Percentiles rank a stretch among this genome's conserved stretches.
Conservation (phyloP, 2,797 vertebrate genomes). For the Ibycter americanus region DNA sequence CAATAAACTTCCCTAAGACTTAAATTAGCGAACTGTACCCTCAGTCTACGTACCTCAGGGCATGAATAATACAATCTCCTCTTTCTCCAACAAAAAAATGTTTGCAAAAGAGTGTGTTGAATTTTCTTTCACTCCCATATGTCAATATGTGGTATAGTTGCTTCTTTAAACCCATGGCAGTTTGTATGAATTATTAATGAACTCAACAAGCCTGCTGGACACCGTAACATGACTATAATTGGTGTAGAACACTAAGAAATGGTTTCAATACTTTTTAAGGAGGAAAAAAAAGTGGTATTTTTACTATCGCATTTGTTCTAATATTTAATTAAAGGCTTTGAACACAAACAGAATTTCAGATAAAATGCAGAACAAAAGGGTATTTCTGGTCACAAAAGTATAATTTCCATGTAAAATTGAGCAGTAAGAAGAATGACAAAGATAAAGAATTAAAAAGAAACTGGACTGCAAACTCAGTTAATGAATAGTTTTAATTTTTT, state of each 20-base stretch:
- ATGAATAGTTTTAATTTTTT: neutral
- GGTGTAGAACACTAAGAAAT: constrained; percentile 9
- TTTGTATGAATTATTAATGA: constrained; percentile 4
- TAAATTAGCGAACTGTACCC: neutral
- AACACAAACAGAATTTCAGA: constrained; percentile 15
- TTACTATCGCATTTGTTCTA: neutral
- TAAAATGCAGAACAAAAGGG: constrained; percentile 3
- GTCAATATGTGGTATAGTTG: neutral
- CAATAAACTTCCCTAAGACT: neutral
- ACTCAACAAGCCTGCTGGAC: neutral
- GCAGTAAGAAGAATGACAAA: neutral
- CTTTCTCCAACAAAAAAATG: neutral
- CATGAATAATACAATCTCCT: neutral
- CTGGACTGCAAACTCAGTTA: neutral
- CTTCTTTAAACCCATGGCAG: neutral
- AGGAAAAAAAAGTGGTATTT: neutral
- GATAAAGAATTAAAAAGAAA: constrained; percentile 17
- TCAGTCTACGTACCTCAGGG: neutral
- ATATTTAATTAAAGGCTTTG: constrained; percentile 49
- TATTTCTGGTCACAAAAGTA: constrained; percentile 11
- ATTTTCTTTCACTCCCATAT: neutral
- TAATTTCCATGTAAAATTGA: neutral
- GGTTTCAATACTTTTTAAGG: neutral
- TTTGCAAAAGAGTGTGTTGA: neutral
- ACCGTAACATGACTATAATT: constrained; percentile 6